These are phyloP conservation scores for Philereme transversata DNA, from an alignment of 2,888 invertebrate species.

Conservation along the genomic window DNA sequence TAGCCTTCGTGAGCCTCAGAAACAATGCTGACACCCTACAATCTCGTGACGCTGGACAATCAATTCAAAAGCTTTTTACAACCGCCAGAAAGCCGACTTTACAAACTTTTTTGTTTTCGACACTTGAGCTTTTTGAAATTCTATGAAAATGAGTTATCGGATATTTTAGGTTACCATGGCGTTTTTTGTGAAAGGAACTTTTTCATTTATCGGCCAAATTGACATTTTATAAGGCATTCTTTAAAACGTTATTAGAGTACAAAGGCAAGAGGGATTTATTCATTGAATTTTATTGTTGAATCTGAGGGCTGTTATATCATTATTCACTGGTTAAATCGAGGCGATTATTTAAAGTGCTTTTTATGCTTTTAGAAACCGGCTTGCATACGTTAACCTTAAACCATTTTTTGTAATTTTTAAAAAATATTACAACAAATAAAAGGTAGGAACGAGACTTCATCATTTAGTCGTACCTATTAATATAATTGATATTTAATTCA, in stretches of 20 bases:
- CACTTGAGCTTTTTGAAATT: slow-evolving; percentile 56
- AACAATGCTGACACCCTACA: slow-evolving; percentile 74
- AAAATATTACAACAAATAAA: too few relatives aligned
- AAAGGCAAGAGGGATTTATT: slow-evolving; percentile 1
- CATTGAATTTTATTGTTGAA: slow-evolving; percentile 6
- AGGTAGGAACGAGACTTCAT: too few relatives aligned
- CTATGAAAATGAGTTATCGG: slow-evolving; percentile 54
- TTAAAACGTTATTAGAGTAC: slow-evolving; percentile 12
- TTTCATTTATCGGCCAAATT: slow-evolving; percentile 25
- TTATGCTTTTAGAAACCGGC: too few relatives aligned
- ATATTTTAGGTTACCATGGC: slow-evolving; percentile 39
- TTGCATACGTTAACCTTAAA: too few relatives aligned
- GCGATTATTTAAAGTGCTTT: background rate
- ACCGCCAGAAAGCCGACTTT: slow-evolving; percentile 48
- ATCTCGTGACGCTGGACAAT: slow-evolving; percentile 76
- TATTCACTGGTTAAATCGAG: background rate
- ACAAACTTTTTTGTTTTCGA: slow-evolving; percentile 59
- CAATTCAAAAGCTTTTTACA: slow-evolving; percentile 76
- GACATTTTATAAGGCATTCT: slow-evolving; percentile 21
- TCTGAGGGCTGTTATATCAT: background rate
- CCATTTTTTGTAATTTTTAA: too few relatives aligned
- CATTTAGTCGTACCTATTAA: too few relatives aligned
- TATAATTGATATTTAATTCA: too few relatives aligned
- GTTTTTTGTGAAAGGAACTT: slow-evolving; percentile 21
- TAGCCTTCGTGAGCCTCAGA: slow-evolving; percentile 66